These are phyloP conservation scores for Oreotragus oreotragus DNA, from an alignment of 2,113 vertebrate species.

Conservation along the genomic window DNA sequence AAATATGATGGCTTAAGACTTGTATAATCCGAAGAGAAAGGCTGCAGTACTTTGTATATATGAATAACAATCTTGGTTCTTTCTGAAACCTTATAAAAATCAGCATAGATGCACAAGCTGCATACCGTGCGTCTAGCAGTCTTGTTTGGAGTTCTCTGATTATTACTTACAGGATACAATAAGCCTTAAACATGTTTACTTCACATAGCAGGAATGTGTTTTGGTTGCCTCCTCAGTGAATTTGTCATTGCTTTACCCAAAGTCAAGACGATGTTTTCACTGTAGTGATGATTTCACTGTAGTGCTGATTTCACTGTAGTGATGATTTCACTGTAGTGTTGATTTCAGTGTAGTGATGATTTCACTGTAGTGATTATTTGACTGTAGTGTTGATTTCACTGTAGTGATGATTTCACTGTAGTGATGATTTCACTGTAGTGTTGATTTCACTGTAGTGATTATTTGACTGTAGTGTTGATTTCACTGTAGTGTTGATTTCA, in stretches of 20 bases:
- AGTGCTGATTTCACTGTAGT: neutral
- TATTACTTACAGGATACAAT: neutral
- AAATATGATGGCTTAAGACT: neutral
- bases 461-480: neutral
- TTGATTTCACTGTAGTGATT: neutral
- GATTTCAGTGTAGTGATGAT: too few species aligned
- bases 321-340: neutral
- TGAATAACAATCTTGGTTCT: neutral
- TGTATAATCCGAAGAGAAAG: neutral
- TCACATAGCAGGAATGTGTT: too few species aligned
- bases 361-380: neutral
- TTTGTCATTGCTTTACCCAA: neutral
- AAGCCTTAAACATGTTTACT: neutral
- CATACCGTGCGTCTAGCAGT: too few species aligned
- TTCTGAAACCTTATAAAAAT: neutral
- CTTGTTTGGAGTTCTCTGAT: neutral
- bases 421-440: too few species aligned
- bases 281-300: neutral
- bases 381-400: neutral
- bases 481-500: neutral
- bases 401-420: neutral
- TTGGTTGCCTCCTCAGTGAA: neutral
- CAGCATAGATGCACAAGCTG: neutral
- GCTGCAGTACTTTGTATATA: neutral
- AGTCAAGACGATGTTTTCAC: neutral